These are phyloP conservation scores for Drosophila funebris DNA, from an alignment of 1,140 invertebrate genomes.

Conservation along the genomic window DNA sequence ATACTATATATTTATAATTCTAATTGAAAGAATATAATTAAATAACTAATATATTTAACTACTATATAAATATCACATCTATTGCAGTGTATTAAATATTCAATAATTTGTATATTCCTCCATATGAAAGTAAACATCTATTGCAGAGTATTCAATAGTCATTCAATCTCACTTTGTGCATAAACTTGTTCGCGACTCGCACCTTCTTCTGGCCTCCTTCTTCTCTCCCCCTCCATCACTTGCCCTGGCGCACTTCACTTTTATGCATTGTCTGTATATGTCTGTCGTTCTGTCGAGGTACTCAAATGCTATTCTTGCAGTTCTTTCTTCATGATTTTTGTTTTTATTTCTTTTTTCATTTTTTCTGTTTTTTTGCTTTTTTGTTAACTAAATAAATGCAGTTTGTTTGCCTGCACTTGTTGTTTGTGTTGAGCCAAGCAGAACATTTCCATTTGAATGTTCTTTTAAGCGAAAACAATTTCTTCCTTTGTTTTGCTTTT, in stretches of 20 bases:
- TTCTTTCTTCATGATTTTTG: slow-evolving; percentile 24
- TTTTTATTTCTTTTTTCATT: slow-evolving; percentile 26
- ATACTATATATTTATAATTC: too few relatives aligned
- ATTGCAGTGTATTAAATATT: neutral
- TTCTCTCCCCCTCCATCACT: slow-evolving; percentile 13
- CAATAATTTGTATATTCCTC: neutral
- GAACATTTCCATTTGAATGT: slow-evolving; percentile 82
- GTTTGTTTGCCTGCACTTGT: slow-evolving; percentile 78
- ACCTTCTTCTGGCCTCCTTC: slow-evolving; percentile 1
- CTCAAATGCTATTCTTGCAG: slow-evolving; percentile 68
- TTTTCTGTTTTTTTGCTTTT: slow-evolving; percentile 34
- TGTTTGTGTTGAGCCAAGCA: slow-evolving; percentile 82
- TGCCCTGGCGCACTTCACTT: slow-evolving; percentile 68
- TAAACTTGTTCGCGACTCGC: slow-evolving; percentile 22
- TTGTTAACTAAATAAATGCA: slow-evolving; percentile 80
- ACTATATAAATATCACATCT: neutral
- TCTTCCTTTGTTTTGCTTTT: slow-evolving; percentile 80
- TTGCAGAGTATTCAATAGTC: slow-evolving; percentile 11
- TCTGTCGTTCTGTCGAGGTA: slow-evolving; percentile 57
- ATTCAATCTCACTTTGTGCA: neutral
- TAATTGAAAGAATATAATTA: too few relatives aligned
- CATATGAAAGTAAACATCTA: too few relatives aligned
- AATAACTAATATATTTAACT: too few relatives aligned
- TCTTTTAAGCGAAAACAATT: slow-evolving; percentile 82
- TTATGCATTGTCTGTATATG: slow-evolving; percentile 68